phyloP scores from a whole-genome alignment of 2,888 invertebrate genomes.

The Caenorhabditis uteleia region DNA sequence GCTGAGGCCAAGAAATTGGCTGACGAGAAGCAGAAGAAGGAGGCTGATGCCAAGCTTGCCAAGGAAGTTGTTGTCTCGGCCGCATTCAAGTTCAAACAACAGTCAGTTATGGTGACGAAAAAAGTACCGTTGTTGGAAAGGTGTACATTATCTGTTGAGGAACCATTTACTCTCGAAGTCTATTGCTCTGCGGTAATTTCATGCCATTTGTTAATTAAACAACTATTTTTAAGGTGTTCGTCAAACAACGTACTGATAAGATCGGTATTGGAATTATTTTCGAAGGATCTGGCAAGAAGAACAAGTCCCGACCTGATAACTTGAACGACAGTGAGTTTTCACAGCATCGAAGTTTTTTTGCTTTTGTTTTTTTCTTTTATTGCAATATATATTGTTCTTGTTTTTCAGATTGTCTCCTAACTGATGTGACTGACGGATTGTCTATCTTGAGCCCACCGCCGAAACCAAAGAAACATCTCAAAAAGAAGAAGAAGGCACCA shows the following conservation, averaged over 20 bases:
- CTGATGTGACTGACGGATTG: slow-evolving; percentile 35
- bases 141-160: slow-evolving; percentile 3
- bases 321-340: slow-evolving; percentile 20
- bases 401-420: slow-evolving; percentile 27
- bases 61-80: background rate
- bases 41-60: too few species aligned
- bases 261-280: slow-evolving; percentile 54
- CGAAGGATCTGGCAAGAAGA: slow-evolving; percentile 17
- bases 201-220: background rate
- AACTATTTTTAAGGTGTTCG: slow-evolving; percentile 20
- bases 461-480: slow-evolving; percentile 35
- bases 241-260: slow-evolving; percentile 46
- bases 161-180: slow-evolving; percentile 33
- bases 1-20: slow-evolving; percentile 4
- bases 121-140: slow-evolving; percentile 9
- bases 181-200: slow-evolving; percentile 25
- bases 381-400: too few species aligned
- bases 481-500: slow-evolving; percentile 43
- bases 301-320: slow-evolving; percentile 13
- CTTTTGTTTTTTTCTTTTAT: background rate
- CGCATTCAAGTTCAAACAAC: slow-evolving; percentile 12
- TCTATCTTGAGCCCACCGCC: slow-evolving; percentile 30
- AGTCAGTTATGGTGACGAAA: slow-evolving; percentile 9
- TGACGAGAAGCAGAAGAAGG: background rate
- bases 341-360: too few species aligned